Percentiles rank a stretch among this genome's conserved stretches.
phyloP scores from a whole-genome alignment of 1,140 invertebrate genomes.

The Leptonema lineaticorne region DNA sequence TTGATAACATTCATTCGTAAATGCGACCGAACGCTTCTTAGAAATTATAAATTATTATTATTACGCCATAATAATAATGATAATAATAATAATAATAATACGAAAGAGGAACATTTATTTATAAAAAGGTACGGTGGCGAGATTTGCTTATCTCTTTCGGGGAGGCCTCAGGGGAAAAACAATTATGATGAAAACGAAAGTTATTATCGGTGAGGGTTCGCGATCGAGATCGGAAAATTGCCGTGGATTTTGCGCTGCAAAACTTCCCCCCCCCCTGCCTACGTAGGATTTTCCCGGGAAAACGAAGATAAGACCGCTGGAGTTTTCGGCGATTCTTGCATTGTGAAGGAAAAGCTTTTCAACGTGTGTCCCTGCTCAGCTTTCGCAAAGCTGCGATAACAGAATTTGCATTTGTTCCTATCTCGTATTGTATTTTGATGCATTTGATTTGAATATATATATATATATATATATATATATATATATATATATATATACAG shows the following conservation, averaged over 20 bases:
- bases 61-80: not conserved
- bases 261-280: not conserved
- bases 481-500: not conserved
- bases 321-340: not conserved
- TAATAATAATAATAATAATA: not conserved
- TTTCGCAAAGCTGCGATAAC: not conserved
- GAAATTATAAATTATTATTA: no score
- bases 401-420: not conserved
- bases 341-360: not conserved
- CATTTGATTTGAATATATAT: not conserved
- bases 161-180: not conserved
- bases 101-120: slow-evolving; percentile 10
- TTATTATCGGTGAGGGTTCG: not conserved
- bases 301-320: not conserved
- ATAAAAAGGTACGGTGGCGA: not conserved
- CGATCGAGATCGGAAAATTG: slow-evolving; percentile 7
- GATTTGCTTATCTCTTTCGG: not conserved
- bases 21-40: no score
- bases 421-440: not conserved
- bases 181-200: not conserved
- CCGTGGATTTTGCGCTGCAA: not conserved
- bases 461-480: not conserved
- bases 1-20: slow-evolving; percentile 8
- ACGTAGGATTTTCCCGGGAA: no score
- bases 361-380: no score